Evolutionary conservation across 2,113 vertebrate species (phyloP).

Genomic region (Crocuta crocuta): DNA sequence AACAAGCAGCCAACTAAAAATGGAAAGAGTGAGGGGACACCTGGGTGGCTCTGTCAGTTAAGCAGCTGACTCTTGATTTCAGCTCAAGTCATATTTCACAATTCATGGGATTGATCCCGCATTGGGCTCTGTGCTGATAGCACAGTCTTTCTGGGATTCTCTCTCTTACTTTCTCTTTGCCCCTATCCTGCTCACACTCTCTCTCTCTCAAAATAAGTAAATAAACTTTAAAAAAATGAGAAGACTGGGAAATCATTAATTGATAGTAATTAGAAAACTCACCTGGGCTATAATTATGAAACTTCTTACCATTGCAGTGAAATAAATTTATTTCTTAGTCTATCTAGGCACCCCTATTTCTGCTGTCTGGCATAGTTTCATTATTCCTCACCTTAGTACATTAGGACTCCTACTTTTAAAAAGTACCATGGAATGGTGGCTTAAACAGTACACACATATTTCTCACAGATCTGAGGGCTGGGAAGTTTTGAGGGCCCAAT

Average conservation of each 20-base stretch:
- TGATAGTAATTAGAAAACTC: not conserved
- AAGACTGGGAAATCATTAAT: not conserved
- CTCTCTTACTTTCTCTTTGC: too few species aligned
- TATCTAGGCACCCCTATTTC: not conserved
- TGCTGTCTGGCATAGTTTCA: not conserved
- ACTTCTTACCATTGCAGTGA: not conserved
- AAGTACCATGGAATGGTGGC: not conserved
- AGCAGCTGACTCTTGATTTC: too few species aligned
- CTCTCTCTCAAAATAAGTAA: not conserved
- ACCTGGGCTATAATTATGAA: not conserved
- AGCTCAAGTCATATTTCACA: too few species aligned
- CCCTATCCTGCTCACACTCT: too few species aligned
- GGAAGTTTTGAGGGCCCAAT: not conserved
- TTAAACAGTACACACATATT: not conserved
- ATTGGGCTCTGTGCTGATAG: too few species aligned
- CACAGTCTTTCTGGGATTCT: too few species aligned
- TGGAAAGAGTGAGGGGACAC: not conserved
- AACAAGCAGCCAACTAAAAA: not conserved
- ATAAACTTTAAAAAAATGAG: too few species aligned
- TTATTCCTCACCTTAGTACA: not conserved
- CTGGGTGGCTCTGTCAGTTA: too few species aligned
- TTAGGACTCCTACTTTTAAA: not conserved
- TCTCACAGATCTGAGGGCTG: not conserved
- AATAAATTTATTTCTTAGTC: not conserved
- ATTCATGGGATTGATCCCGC: too few species aligned